Conservation (phyloP, 2,888 invertebrate genomes). For the Cosmia trapezina region DNA sequence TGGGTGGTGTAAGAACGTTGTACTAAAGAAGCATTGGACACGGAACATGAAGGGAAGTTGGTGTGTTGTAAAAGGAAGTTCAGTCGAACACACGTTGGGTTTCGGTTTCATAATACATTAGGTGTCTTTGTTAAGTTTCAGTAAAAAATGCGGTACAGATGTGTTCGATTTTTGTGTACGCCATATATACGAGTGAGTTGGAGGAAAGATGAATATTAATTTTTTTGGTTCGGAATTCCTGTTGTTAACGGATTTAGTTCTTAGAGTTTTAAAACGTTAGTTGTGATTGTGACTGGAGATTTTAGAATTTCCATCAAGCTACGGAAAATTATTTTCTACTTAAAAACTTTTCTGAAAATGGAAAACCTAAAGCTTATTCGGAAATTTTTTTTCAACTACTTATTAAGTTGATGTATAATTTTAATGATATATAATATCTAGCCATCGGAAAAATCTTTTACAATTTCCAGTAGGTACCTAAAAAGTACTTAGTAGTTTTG, state of each 20-base stretch:
- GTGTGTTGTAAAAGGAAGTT: conserved; percentile 70
- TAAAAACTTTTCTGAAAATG: background rate
- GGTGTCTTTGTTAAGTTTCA: conserved; percentile 66
- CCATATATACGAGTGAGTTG: conserved; percentile 47
- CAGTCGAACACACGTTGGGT: conserved; percentile 65
- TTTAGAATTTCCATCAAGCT: background rate
- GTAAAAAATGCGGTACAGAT: conserved; percentile 65
- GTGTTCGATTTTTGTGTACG: conserved; percentile 62
- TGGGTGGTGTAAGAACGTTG: background rate
- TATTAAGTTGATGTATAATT: too few relatives aligned
- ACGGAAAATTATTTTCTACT: background rate
- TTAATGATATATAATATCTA: too few relatives aligned
- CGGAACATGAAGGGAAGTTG: conserved; percentile 4
- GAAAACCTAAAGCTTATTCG: background rate
- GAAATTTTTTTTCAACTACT: background rate
- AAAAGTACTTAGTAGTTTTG: background rate
- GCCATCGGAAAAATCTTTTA: background rate
- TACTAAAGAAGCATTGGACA: conserved; percentile 46
- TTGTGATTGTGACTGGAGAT: background rate
- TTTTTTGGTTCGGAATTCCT: conserved; percentile 41
- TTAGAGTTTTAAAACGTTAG: background rate
- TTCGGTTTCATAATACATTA: conserved; percentile 69
- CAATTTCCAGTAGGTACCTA: too few relatives aligned
- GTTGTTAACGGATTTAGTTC: conserved; percentile 5
- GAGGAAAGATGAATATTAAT: conserved; percentile 59